phyloP scores from a whole-genome alignment of 2,797 vertebrate species.

The Parotocinclus haroldoi region DNA sequence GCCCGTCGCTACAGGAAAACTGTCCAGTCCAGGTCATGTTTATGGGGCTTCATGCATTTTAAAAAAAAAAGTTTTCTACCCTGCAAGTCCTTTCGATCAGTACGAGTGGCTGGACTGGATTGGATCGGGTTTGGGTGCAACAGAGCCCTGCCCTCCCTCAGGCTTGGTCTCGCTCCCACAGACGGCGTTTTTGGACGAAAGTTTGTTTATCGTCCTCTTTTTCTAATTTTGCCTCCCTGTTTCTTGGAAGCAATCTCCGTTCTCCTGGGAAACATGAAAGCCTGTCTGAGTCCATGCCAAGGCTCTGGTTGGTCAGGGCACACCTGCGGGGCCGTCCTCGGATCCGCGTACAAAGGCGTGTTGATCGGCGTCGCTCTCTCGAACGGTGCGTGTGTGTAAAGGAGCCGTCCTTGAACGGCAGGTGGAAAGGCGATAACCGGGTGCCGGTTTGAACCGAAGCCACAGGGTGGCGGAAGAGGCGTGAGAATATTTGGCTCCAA shows the following conservation, averaged over 20 bases:
- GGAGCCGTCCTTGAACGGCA: conserved; percentile 12
- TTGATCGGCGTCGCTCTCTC: not conserved
- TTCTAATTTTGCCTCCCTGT: not conserved
- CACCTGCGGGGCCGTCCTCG: not conserved
- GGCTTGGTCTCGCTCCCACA: not conserved
- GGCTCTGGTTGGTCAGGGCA: not conserved
- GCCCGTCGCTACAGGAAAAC: too few species aligned
- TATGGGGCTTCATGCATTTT: too few species aligned
- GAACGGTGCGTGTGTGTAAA: not conserved
- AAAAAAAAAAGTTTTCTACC: too few species aligned
- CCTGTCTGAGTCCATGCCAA: not conserved
- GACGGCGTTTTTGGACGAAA: not conserved
- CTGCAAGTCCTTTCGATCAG: too few species aligned
- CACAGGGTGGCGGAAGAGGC: too few species aligned
- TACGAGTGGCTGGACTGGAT: too few species aligned
- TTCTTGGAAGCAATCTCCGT: not conserved
- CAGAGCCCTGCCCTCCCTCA: too few species aligned
- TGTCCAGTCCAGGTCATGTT: too few species aligned
- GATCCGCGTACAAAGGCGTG: not conserved
- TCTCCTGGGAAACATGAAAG: not conserved
- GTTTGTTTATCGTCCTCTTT: not conserved
- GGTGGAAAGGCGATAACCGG: not conserved
- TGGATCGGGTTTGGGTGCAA: too few species aligned
- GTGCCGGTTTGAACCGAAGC: too few species aligned
- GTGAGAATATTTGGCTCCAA: too few species aligned